Percentiles rank a stretch among this genome's conserved stretches.
Conservation (phyloP, 2,113 vertebrate species). For the Gallinago undulata region DNA sequence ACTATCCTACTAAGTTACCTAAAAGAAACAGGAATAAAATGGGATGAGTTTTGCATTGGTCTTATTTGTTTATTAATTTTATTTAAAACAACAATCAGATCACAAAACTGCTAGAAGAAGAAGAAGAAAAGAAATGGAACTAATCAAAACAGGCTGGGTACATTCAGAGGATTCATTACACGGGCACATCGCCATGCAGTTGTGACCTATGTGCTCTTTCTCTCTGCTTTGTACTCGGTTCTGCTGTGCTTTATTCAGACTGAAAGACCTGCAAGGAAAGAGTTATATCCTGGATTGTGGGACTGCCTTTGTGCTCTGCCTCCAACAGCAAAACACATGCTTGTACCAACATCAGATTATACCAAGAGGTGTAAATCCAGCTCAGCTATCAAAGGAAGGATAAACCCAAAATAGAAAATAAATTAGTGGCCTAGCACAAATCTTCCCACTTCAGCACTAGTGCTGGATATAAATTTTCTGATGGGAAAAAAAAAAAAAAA, state of each 20-base stretch:
- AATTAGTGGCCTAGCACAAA: constrained; percentile 1
- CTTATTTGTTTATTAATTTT: neutral
- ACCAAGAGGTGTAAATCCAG: constrained; percentile 51
- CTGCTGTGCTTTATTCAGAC: neutral
- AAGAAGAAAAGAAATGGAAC: neutral
- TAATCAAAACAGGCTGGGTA: neutral
- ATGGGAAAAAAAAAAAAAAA: neutral
- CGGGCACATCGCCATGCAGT: neutral
- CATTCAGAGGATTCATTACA: neutral
- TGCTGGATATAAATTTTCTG: neutral
- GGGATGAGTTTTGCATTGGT: neutral
- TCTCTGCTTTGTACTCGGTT: neutral
- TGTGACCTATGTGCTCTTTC: neutral
- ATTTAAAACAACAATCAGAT: neutral
- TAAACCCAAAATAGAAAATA: constrained; percentile 46
- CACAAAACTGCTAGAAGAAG: neutral
- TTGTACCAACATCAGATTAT: constrained; percentile 26
- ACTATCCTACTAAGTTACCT: neutral
- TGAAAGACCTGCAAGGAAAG: neutral
- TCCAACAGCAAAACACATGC: neutral
- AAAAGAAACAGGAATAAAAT: neutral
- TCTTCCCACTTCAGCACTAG: neutral
- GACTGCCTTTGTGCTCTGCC: neutral
- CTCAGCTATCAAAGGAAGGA: constrained; percentile 38
- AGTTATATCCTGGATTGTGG: neutral